Evolutionary conservation across 2,113 vertebrate species (phyloP), one percentile per base, ranked within the genome.

Genomic region (Willisornis vidua): DNA sequence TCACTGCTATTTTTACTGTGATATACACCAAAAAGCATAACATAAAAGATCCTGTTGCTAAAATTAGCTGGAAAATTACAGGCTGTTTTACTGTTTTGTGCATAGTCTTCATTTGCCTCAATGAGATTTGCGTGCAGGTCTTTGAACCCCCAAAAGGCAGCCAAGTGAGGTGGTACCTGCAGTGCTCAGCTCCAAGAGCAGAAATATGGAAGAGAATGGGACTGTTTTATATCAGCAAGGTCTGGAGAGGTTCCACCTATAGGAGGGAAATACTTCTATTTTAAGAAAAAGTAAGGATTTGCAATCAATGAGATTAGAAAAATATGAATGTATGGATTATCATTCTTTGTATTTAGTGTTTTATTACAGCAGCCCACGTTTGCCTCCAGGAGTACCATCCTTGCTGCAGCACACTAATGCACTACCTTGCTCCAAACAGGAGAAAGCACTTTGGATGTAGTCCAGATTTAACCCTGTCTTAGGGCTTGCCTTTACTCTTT

Each of bases 401-500:
- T 54, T 37, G 90, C 52, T 85, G 62, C 35, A 78, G 86, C 43
- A 72, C 9, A 1, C 66, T 93, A 95, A 93, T 93, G 96, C 80
- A 85, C 83, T 71, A 43, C 83, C 73, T 77, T 87, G 62, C 86
- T 89, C 93, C 41, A 8, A 93, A 82, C 37, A 92, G 86, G 84
- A 93, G 90, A 93, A 88, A 92, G 86, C 93, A 82, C 93, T 96
- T 97, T 97, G 92, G 93, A 92, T 58, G 31, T 54, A 19, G 73
- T 87, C 92, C 88, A 96, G 90, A 22, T 61, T 94, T 93, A 90
- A 92, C 83, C 84, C 90, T 61, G n/a, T 72, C 15, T 2, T 52
- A 41, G 75, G 45, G 9, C n/a, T 92, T 46, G 59, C 57, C 61
- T 84, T 59, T 59, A 6, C 46, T 66, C 19, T 70, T 77, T 52